Evolutionary conservation across 2,888 invertebrate species (phyloP), one percentile per base, ranked within the genome.

Genomic region (Pinctada fucata): DNA sequence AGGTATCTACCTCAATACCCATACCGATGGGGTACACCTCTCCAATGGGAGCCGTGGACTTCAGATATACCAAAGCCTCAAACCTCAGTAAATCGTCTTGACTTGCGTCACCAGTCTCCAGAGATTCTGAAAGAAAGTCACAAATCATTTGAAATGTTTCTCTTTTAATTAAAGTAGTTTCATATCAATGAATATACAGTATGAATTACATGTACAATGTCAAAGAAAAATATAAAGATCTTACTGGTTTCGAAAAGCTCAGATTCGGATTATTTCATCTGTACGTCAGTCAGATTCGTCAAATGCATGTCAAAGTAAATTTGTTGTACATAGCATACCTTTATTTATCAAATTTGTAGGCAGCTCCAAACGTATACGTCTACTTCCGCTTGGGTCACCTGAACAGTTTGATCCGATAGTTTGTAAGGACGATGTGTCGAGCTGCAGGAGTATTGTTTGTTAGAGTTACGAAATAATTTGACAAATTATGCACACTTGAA

Each of bases 1-100:
- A 45, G 3, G 67, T 67, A 13, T 75, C 77, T 2, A 80, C 71
- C 66, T 80, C 80, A 10, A 80, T 48, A 1, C 80, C 80, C 13
- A 77, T 10, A 10, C 80, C 80, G 51, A 80, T 47, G 2, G 77
- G 68, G 51, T 75, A 75, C 10, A 45, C 52, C 3, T 77, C 72
- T 4, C 74, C 75, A 48, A 72, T 45, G 10, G 66, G 45, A 5
- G 76, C 76, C 1, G 51, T 48, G 0, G 47, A 3, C 5, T 73
- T 71, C 58, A 77, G 50, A 48, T 63, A 65, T 16, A 76, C 45
- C n/a, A 71, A 4, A 1, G 77, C 74, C 49, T 77, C 76, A 67
- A 80, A 74, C 51, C 52, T 10, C 5, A 80, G 47, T 45, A 47
- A 64, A 45, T 77, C 77, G 10, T 31, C 65, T 13, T 63, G 47